Percentiles rank a stretch among this genome's conserved stretches.
Evolutionary conservation across 2,113 vertebrate genomes (phyloP).

Genomic region (Mobula birostris): DNA sequence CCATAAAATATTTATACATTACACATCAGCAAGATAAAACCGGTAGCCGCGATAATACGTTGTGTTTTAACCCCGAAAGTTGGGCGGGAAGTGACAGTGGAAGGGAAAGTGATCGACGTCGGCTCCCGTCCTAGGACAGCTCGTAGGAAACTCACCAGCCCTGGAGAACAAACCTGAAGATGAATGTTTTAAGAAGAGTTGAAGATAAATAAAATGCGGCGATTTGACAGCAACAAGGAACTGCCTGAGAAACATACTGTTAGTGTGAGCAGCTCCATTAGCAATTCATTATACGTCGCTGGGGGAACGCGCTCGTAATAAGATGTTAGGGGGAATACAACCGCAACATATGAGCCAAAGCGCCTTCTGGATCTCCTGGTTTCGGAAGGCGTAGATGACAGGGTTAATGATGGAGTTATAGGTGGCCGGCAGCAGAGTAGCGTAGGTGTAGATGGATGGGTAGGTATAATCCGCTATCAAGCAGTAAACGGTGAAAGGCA

Average conservation of each 20-base stretch:
- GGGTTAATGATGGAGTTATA: constrained; percentile 99
- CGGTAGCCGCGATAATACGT: not conserved
- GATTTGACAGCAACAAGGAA: not conserved
- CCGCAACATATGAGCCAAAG: constrained; percentile 93
- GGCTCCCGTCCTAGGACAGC: too few species aligned
- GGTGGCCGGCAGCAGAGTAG: constrained; percentile 92
- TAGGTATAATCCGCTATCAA: constrained; percentile 94
- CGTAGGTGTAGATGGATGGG: constrained; percentile 93
- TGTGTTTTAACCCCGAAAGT: not conserved
- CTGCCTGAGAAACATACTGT: constrained; percentile 31
- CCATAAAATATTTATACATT: constrained; percentile 12
- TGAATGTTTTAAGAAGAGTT: not conserved
- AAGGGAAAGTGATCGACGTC: not conserved
- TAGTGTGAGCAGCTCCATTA: not conserved
- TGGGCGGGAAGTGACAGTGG: not conserved
- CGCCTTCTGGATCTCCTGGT: constrained; percentile 98
- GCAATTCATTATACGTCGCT: constrained; percentile 77
- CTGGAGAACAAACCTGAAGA: not conserved
- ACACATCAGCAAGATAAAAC: not conserved
- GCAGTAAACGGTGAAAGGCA: constrained; percentile 96
- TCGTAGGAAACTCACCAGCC: not conserved
- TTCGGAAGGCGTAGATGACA: constrained; percentile 95
- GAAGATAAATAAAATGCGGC: not conserved
- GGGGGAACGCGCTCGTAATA: constrained; percentile 82
- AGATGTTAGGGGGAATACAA: constrained; percentile 76